These are phyloP conservation scores for Epiblema foenella DNA, from an alignment of 2,888 invertebrate species.

Conservation along the genomic window DNA sequence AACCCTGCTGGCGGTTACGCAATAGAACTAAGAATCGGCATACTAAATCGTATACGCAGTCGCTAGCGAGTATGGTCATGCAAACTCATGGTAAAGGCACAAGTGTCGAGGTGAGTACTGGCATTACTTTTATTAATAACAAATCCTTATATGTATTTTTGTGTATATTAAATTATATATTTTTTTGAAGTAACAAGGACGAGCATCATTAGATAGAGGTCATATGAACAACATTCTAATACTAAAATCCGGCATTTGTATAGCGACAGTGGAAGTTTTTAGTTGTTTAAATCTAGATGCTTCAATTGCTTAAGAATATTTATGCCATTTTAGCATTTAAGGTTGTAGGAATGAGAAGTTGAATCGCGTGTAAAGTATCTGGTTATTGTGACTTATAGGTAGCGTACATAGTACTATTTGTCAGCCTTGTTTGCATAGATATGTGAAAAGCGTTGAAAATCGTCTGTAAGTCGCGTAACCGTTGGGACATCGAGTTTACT, in stretches of 20 bases:
- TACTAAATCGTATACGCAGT: too few species aligned
- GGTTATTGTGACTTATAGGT: not conserved
- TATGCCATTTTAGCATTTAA: conserved; percentile 3
- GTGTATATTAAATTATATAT: not conserved
- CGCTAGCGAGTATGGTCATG: too few species aligned
- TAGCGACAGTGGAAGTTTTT: not conserved
- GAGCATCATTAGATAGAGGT: not conserved
- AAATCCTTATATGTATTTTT: not conserved
- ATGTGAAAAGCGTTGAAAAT: conserved; percentile 62
- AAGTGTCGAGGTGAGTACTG: too few species aligned
- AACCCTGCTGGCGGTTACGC: too few species aligned
- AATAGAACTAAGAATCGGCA: too few species aligned
- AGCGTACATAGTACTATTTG: conserved; percentile 9
- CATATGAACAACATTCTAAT: conserved; percentile 4
- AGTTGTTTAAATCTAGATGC: not conserved
- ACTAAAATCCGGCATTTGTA: conserved; percentile 4
- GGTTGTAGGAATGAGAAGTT: not conserved
- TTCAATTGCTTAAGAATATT: not conserved
- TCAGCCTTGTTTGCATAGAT: conserved; percentile 57
- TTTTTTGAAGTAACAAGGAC: not conserved
- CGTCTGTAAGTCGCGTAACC: conserved; percentile 47
- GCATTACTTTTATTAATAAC: not conserved
- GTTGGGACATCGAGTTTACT: conserved; percentile 20
- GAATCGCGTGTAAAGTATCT: not conserved
- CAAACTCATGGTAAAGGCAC: too few species aligned